Evolutionary conservation across 2,888 invertebrate genomes (phyloP), one percentile per base, ranked within the genome.

Genomic region (Carpatolechia fugitivella): DNA sequence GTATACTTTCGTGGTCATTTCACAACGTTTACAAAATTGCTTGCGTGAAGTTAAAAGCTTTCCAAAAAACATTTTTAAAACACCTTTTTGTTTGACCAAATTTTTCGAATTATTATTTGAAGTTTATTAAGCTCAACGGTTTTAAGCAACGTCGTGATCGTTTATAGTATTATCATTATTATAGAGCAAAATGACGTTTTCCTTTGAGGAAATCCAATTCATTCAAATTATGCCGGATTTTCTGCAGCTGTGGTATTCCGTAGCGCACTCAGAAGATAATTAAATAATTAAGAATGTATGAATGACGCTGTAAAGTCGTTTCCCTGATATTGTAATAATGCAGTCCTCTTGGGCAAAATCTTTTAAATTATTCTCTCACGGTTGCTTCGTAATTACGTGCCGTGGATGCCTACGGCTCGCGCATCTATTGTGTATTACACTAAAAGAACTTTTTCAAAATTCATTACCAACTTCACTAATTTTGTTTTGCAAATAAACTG

Each of bases 281-380:
- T 88, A 87, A 88, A 87, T 88, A 85, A 88, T 89, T 87, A 88
- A 85, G 76, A 86, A 87, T 88, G 85, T 86, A 87, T 88, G 86
- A 88, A 85, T 86, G 82, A 85, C 78, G 84, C 78, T 78, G 82
- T 82, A 83, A 82, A 86, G 81, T 81, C 80, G 83, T 85, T 86
- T 80, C 80, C 78, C 79, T 82, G 82, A 85, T 85, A 85, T 84
- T 83, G 85, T 87, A 84, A 87, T 87, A 88, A 87, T 86, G 86
- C 85, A 87, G 84, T 84, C 79, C 86, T 86, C 85, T 77, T 82
- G 85, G 82, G 85, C 71, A 62, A 82, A 85, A 82, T 85, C 82
- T 85, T 87, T 85, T 85, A 78, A 86, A 87, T 86, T 84, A 87
- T 86, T 87, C 85, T 82, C 82, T 79, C 73, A 78, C 75, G 68